Conservation (phyloP, 2,113 vertebrate genomes). For the Takifugu flavidus region DNA sequence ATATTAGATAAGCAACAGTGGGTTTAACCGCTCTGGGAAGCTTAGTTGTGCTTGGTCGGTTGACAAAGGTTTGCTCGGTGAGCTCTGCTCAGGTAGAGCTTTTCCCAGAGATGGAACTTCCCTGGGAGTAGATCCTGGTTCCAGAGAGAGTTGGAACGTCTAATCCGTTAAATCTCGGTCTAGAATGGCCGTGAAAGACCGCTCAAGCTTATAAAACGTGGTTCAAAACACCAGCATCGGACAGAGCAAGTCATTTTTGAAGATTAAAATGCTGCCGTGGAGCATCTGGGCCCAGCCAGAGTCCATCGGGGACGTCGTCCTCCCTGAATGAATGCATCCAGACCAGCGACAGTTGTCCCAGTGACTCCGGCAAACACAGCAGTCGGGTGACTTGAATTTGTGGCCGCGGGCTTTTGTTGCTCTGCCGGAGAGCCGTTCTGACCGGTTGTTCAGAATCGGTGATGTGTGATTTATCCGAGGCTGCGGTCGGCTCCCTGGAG, state of each 20-base stretch:
- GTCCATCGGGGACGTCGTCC: slow-evolving; percentile 2
- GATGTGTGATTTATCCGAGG: slow-evolving; percentile 24
- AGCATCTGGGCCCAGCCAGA: not conserved
- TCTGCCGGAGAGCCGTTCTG: not conserved
- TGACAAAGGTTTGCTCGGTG: slow-evolving; percentile 9
- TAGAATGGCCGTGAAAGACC: too few relatives aligned
- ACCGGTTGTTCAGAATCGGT: slow-evolving; percentile 18
- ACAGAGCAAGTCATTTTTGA: not conserved
- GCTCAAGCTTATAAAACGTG: too few relatives aligned
- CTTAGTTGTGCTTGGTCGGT: slow-evolving; percentile 29
- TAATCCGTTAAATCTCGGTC: too few relatives aligned
- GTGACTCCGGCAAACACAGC: slow-evolving; percentile 19
- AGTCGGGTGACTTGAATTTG: slow-evolving; percentile 1
- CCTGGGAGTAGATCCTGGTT: too few relatives aligned
- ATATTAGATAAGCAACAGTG: slow-evolving; percentile 30
- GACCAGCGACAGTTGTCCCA: slow-evolving; percentile 21
- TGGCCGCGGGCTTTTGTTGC: slow-evolving; percentile 20
- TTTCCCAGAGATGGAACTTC: slow-evolving; percentile 7
- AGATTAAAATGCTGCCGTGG: not conserved
- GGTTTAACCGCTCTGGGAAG: slow-evolving; percentile 21
- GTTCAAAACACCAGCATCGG: too few relatives aligned
- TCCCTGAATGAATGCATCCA: slow-evolving; percentile 3
- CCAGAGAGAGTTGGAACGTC: too few relatives aligned
- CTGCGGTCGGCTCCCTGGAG: not conserved
- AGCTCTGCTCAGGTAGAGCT: slow-evolving; percentile 3